A percentile compares a stretch with the other conserved stretches of the same genome.
phyloP scores from a whole-genome alignment of 2,113 vertebrate species.

The Mirza zaza region DNA sequence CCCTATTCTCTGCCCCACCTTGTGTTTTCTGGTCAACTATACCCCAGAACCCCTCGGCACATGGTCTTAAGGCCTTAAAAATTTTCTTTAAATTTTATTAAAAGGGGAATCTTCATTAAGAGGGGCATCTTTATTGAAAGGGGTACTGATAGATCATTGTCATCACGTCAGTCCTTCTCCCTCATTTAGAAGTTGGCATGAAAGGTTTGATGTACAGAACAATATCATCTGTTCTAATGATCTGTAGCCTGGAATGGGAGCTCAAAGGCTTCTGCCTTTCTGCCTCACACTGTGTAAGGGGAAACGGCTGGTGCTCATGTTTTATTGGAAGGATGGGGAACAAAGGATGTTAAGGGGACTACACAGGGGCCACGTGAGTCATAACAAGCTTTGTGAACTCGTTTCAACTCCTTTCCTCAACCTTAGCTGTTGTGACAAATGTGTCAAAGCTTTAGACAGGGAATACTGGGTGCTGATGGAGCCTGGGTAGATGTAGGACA shows the following conservation, averaged over 20 bases:
- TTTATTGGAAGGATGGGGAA: slow-evolving; percentile 66
- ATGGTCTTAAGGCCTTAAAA: background rate
- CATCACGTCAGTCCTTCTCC: slow-evolving; percentile 44
- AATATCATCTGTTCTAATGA: slow-evolving; percentile 69
- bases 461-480: slow-evolving; percentile 52
- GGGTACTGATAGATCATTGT: slow-evolving; percentile 40
- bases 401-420: slow-evolving; percentile 69
- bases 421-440: slow-evolving; percentile 75
- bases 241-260: slow-evolving; percentile 50
- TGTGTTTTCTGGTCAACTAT: background rate
- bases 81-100: slow-evolving; percentile 48
- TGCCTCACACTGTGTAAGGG: slow-evolving; percentile 69
- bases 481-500: slow-evolving; percentile 17
- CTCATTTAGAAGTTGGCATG: slow-evolving; percentile 66
- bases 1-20: background rate
- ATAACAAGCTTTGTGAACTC: slow-evolving; percentile 63
- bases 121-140: background rate
- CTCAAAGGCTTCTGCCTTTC: slow-evolving; percentile 71
- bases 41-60: background rate
- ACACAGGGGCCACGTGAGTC: slow-evolving; percentile 56
- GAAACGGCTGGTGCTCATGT: slow-evolving; percentile 33
- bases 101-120: slow-evolving; percentile 52
- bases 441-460: slow-evolving; percentile 70
- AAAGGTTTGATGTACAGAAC: slow-evolving; percentile 74
- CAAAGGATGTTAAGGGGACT: slow-evolving; percentile 73